A percentile compares a stretch with the other conserved stretches of the same genome.
Evolutionary conservation across 2,797 vertebrate genomes (phyloP).

Genomic region (Sebastes taczanowskii): DNA sequence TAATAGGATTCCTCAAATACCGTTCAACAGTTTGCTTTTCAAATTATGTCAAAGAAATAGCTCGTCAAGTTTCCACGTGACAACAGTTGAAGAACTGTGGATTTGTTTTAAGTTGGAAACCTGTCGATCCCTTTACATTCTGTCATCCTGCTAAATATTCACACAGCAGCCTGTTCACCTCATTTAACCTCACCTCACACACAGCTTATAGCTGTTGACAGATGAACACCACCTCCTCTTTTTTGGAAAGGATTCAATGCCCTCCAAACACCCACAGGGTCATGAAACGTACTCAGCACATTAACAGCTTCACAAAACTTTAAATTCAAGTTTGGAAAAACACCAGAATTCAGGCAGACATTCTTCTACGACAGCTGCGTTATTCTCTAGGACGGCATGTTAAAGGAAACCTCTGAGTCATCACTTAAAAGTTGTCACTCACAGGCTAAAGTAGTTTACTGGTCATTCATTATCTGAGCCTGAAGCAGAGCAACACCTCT

Average conservation of each 20-base stretch:
- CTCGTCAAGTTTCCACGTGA: neutral
- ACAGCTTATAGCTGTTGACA: slow-evolving; percentile 16
- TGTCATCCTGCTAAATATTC: neutral
- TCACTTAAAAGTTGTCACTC: slow-evolving; percentile 52
- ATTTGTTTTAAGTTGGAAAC: neutral
- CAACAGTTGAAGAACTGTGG: neutral
- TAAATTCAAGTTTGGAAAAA: slow-evolving; percentile 1
- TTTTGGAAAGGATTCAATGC: slow-evolving; percentile 1
- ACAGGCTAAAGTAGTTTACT: neutral
- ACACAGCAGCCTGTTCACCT: slow-evolving; percentile 15
- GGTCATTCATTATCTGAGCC: slow-evolving; percentile 49
- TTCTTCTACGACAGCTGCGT: slow-evolving; percentile 26
- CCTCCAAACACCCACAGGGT: neutral
- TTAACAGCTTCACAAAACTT: neutral
- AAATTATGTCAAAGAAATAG: neutral
- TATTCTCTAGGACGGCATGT: slow-evolving; percentile 10
- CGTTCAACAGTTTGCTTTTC: neutral
- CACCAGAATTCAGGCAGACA: neutral
- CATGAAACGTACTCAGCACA: neutral
- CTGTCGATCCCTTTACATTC: neutral
- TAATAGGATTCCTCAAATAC: neutral
- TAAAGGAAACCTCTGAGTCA: slow-evolving; percentile 50
- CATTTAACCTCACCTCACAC: slow-evolving; percentile 25
- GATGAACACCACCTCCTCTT: slow-evolving; percentile 14
- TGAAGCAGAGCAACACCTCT: slow-evolving; percentile 23